A percentile compares a stretch with the other conserved stretches of the same genome.
Conservation (phyloP, 2,888 invertebrate genomes). For the Sylvicola cinctus region DNA sequence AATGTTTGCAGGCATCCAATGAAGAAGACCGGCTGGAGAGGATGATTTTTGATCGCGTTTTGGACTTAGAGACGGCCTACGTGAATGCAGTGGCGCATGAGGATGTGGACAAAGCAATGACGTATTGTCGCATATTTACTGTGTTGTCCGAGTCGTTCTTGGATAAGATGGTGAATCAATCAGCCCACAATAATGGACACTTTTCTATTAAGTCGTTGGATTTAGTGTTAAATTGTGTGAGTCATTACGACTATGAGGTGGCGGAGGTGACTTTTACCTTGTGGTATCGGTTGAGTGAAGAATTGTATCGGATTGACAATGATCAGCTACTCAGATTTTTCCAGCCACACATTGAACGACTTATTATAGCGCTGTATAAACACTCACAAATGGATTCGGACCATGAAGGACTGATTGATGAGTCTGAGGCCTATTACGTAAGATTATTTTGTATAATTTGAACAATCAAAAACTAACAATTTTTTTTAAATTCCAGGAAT, state of each 20-base stretch:
- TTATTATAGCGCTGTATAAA: slow-evolving; percentile 72
- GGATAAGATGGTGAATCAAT: slow-evolving; percentile 51
- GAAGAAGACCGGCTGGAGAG: slow-evolving; percentile 53
- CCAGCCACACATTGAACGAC: slow-evolving; percentile 73
- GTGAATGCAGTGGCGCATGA: slow-evolving; percentile 82
- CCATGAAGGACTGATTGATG: slow-evolving; percentile 66
- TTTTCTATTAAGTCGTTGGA: slow-evolving; percentile 72
- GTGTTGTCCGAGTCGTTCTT: slow-evolving; percentile 83
- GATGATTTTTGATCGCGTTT: slow-evolving; percentile 61
- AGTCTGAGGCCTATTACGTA: slow-evolving; percentile 61
- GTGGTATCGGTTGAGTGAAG: slow-evolving; percentile 92
- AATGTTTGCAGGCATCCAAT: slow-evolving; percentile 56
- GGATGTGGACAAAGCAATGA: slow-evolving; percentile 83
- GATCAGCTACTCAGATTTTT: slow-evolving; percentile 63
- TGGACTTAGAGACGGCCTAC: slow-evolving; percentile 64
- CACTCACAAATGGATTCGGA: slow-evolving; percentile 96
- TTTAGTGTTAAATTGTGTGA: slow-evolving; percentile 74
- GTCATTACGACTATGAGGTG: slow-evolving; percentile 95
- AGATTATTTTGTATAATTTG: slow-evolving; percentile 11
- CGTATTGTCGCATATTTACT: slow-evolving; percentile 88
- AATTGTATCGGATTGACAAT: slow-evolving; percentile 71
- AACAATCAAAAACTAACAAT: not conserved
- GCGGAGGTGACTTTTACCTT: slow-evolving; percentile 84
- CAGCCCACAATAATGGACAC: slow-evolving; percentile 38
- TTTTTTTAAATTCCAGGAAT: slow-evolving; percentile 31